Evolutionary conservation across 1,140 invertebrate genomes (phyloP).

Genomic region (Drosophila auraria): DNA sequence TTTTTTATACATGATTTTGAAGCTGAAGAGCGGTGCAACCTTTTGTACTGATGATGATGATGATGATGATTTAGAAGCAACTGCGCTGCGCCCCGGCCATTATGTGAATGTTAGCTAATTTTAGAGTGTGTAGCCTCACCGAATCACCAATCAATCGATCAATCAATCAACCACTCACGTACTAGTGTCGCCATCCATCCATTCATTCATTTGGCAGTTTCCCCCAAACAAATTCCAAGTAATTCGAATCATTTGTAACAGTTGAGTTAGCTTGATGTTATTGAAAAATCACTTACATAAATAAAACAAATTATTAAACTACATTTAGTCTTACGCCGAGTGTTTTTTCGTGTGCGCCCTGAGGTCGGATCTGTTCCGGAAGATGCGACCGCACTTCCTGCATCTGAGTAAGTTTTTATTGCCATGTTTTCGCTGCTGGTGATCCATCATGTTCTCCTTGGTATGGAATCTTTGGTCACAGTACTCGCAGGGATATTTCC

Average conservation of each 20-base stretch:
- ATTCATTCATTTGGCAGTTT: conserved; percentile 26
- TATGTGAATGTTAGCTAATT: conserved; percentile 81
- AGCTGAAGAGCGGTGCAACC: conserved; percentile 37
- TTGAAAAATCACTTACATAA: conserved; percentile 35
- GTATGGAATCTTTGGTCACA: conserved; percentile 62
- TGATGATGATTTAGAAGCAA: conserved; percentile 45
- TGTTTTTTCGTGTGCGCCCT: conserved; percentile 32
- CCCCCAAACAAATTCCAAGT: conserved; percentile 34
- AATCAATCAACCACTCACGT: conserved; percentile 19
- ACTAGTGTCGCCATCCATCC: conserved; percentile 17
- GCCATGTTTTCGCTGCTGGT: conserved; percentile 41
- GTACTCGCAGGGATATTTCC: conserved; percentile 31
- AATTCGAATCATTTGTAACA: conserved; percentile 48
- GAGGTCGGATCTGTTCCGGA: conserved; percentile 12
- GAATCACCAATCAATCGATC: conserved; percentile 4
- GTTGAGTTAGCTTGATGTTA: conserved; percentile 52
- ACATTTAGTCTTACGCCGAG: neutral
- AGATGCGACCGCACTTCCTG: conserved; percentile 52
- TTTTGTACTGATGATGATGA: conserved; percentile 62
- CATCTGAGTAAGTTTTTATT: conserved; percentile 33
- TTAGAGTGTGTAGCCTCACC: conserved; percentile 64
- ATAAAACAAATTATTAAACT: conserved; percentile 47
- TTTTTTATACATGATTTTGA: conserved; percentile 76
- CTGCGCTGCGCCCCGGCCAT: conserved; percentile 58
- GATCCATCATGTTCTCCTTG: conserved; percentile 63